Conservation (phyloP, 2,888 invertebrate species). For the Pseudeuparius sepicola region DNA sequence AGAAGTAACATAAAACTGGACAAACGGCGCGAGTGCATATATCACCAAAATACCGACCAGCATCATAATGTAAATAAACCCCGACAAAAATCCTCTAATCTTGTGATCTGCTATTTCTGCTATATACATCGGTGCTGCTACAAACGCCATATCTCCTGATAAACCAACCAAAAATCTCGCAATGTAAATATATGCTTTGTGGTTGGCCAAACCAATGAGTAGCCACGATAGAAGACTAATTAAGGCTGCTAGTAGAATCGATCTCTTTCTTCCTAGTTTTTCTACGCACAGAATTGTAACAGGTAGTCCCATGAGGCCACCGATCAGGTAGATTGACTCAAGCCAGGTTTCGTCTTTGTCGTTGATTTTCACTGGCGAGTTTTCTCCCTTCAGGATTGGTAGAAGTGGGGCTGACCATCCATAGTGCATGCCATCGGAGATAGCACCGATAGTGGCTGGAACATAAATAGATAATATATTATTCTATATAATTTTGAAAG, state of each 20-base stretch:
- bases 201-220: constrained; percentile 32
- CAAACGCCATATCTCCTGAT: constrained; percentile 35
- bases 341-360: constrained; percentile 24
- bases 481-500: too few species aligned
- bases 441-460: constrained; percentile 33
- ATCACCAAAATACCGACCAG: constrained; percentile 32
- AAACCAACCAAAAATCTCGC: constrained; percentile 33
- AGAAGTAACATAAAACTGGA: constrained; percentile 26
- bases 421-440: constrained; percentile 36
- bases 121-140: constrained; percentile 35
- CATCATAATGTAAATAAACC: constrained; percentile 34
- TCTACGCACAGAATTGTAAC: constrained; percentile 30
- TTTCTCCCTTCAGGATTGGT: constrained; percentile 27
- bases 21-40: constrained; percentile 28
- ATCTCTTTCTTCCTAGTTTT: constrained; percentile 29
- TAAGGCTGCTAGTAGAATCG: constrained; percentile 31
- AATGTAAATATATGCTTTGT: constrained; percentile 32
- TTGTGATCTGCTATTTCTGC: constrained; percentile 34
- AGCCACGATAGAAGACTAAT: constrained; percentile 31
- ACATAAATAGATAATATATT: constrained; percentile 17
- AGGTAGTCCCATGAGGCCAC: constrained; percentile 30
- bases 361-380: constrained; percentile 30
- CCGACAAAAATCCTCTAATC: constrained; percentile 32
- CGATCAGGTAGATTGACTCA: constrained; percentile 26
- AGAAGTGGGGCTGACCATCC: constrained; percentile 35